Evolutionary conservation across 2,888 invertebrate genomes (phyloP).

Genomic region (Gastrophysa polygoni): DNA sequence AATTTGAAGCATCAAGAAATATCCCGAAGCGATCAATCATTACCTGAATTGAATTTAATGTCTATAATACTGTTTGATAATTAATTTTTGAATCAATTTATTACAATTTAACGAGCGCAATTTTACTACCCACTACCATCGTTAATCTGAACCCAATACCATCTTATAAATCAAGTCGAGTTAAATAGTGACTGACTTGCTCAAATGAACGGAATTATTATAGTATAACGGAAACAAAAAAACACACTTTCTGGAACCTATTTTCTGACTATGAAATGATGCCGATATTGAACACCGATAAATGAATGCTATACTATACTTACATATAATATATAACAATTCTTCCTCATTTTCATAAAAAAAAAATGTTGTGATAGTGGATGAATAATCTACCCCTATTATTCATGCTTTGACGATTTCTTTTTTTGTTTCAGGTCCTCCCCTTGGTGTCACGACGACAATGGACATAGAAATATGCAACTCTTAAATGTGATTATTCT

Average conservation of each 20-base stretch:
- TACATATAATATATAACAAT: too few relatives aligned
- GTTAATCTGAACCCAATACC: background rate
- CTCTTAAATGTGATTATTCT: conserved; percentile 68
- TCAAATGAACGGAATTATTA: background rate
- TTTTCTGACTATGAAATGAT: too few relatives aligned
- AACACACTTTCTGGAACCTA: too few relatives aligned
- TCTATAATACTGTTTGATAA: background rate
- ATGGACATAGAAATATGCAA: conserved; percentile 60
- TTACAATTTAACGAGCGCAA: background rate
- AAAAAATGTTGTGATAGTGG: too few relatives aligned
- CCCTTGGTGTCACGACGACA: conserved; percentile 57
- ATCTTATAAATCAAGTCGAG: background rate
- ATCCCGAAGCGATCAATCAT: background rate
- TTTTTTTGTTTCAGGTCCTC: conserved; percentile 53
- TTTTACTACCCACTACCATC: background rate
- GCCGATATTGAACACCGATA: too few relatives aligned
- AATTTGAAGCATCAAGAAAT: background rate
- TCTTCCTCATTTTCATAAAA: too few relatives aligned
- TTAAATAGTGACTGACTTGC: background rate
- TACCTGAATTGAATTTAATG: background rate
- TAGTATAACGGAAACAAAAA: background rate
- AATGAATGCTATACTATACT: too few relatives aligned
- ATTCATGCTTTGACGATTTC: too few relatives aligned
- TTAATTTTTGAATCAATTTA: background rate
- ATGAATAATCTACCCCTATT: too few relatives aligned